Evolutionary conservation across 2,888 invertebrate species (phyloP).

Genomic region (Aleiodes alternator): DNA sequence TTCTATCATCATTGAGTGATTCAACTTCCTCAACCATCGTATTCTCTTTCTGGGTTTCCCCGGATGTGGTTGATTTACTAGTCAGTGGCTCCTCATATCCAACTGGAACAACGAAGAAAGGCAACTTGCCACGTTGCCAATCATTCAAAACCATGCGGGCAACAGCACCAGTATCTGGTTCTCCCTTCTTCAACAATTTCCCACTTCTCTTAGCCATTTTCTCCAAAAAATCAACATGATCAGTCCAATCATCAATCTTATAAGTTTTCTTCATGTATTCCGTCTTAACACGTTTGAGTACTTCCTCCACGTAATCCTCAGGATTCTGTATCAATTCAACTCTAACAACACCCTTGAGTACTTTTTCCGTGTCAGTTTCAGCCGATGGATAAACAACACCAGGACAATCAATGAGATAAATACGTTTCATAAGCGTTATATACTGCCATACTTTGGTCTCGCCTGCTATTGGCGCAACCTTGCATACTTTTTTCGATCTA

Average conservation of each 20-base stretch:
- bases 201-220: conserved; percentile 91
- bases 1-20: neutral
- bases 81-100: conserved; percentile 12
- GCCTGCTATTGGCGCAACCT: conserved; percentile 98
- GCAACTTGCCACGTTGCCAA: conserved; percentile 98
- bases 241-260: conserved; percentile 88
- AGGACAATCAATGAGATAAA: conserved; percentile 98
- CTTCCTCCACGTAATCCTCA: conserved; percentile 93
- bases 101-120: conserved; percentile 93
- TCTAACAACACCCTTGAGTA: conserved; percentile 97
- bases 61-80: conserved; percentile 45
- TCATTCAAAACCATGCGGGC: conserved; percentile 98
- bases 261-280: conserved; percentile 96
- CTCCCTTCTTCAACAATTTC: conserved; percentile 96
- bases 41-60: conserved; percentile 68
- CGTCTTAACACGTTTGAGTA: conserved; percentile 90
- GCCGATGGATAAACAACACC: conserved; percentile 98
- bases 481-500: conserved; percentile 97
- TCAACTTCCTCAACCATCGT: conserved; percentile 1
- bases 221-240: conserved; percentile 92
- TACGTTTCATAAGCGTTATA: conserved; percentile 97
- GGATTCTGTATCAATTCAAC: conserved; percentile 96
- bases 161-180: conserved; percentile 92
- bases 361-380: conserved; percentile 95
- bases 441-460: conserved; percentile 99